Conservation (phyloP, 2,888 invertebrate genomes). For the Noctua comes region DNA sequence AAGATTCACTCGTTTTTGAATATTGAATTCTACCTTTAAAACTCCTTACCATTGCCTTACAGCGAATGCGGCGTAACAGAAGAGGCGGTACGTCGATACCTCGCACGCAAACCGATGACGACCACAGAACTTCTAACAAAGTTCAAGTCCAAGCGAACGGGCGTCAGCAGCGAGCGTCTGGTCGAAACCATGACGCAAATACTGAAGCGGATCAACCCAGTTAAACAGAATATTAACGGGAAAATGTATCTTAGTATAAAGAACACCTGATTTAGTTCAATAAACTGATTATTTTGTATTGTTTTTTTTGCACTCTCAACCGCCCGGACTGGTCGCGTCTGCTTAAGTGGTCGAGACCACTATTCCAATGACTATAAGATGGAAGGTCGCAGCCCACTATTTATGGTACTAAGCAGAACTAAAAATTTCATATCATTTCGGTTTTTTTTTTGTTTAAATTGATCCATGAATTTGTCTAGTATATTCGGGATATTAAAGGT, state of each 20-base stretch:
- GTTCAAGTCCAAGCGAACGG: slow-evolving; percentile 98
- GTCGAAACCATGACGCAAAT: slow-evolving; percentile 98
- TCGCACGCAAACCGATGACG: slow-evolving; percentile 99
- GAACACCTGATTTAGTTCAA: slow-evolving; percentile 78
- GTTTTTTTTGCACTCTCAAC: not conserved
- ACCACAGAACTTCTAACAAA: slow-evolving; percentile 98
- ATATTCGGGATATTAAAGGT: not conserved
- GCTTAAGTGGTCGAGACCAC: too few species aligned
- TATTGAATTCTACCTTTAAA: not conserved
- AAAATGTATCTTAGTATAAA: slow-evolving; percentile 98
- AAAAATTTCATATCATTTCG: too few species aligned
- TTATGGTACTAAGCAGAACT: not conserved
- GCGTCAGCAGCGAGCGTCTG: slow-evolving; percentile 96
- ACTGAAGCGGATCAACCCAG: slow-evolving; percentile 98
- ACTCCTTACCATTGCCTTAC: slow-evolving; percentile 24
- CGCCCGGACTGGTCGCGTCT: not conserved
- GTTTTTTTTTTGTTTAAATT: too few species aligned
- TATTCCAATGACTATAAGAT: too few species aligned
- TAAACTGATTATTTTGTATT: slow-evolving; percentile 41
- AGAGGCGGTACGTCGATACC: slow-evolving; percentile 97
- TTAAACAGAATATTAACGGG: slow-evolving; percentile 97
- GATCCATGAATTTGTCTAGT: not conserved
- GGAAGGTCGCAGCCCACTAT: not conserved
- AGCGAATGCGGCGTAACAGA: slow-evolving; percentile 98
- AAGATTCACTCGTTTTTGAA: not conserved